phyloP scores from a whole-genome alignment of 2,888 invertebrate genomes.

The Erebia aethiops region DNA sequence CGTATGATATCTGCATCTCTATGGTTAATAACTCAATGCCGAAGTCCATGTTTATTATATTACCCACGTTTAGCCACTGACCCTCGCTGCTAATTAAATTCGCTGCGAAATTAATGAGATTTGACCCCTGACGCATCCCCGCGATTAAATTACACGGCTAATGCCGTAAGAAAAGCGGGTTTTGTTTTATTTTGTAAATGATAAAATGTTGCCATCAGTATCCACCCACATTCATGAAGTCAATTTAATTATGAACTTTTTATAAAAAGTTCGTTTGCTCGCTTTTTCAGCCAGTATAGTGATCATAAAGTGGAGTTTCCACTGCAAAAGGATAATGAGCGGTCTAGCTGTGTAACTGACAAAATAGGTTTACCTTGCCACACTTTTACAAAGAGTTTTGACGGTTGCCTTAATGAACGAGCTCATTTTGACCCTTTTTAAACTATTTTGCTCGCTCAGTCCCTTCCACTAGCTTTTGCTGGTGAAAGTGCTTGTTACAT shows the following conservation, averaged over 20 bases:
- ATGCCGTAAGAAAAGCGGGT: conserved; percentile 33
- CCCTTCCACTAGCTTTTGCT: too few species aligned
- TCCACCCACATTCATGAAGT: too few species aligned
- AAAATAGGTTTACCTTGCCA: too few species aligned
- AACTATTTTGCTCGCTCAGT: too few species aligned
- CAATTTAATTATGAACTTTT: background rate
- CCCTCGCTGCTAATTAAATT: conserved; percentile 63
- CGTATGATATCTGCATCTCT: background rate
- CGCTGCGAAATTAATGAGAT: conserved; percentile 65
- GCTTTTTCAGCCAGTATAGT: background rate
- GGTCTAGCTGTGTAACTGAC: too few species aligned
- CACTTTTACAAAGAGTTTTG: too few species aligned
- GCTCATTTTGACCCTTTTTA: too few species aligned
- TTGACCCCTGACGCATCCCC: conserved; percentile 49
- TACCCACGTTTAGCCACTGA: conserved; percentile 50
- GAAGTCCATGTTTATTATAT: conserved; percentile 48
- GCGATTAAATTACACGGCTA: conserved; percentile 61
- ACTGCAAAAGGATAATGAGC: too few species aligned
- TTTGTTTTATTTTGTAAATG: conserved; percentile 21
- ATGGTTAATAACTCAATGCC: background rate
- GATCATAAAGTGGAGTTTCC: too few species aligned
- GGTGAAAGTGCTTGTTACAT: too few species aligned
- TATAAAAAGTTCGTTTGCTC: background rate
- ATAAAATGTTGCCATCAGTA: conserved; percentile 18
- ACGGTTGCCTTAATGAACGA: too few species aligned